A percentile compares a stretch with the other conserved stretches of the same genome.
These are phyloP conservation scores for Brachionus sp. DNA, from an alignment of 1,140 invertebrate genomes.

Conservation along the genomic window DNA sequence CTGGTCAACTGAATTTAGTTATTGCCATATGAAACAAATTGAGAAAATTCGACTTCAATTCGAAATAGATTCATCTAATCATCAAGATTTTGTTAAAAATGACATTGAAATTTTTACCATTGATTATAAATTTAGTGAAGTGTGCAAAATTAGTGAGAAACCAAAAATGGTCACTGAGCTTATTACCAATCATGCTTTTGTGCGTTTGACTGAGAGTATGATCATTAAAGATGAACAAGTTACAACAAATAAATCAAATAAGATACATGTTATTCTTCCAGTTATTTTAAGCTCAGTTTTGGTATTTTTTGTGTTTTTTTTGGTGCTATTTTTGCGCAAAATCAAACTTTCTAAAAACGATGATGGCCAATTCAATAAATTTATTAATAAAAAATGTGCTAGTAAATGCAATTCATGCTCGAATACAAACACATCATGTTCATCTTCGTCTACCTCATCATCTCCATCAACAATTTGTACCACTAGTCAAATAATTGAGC, in stretches of 20 bases:
- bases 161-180: background rate
- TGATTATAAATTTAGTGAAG: background rate
- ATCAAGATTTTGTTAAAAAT: background rate
- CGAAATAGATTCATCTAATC: background rate
- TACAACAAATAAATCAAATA: background rate
- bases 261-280: slow-evolving; percentile 6
- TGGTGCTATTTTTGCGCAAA: slow-evolving; percentile 1
- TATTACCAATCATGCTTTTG: background rate
- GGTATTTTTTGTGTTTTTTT: background rate
- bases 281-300: background rate
- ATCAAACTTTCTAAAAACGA: background rate
- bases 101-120: slow-evolving; percentile 20
- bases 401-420: slow-evolving; percentile 12
- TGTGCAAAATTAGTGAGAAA: background rate
- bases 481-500: slow-evolving; percentile 42
- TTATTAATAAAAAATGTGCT: slow-evolving; percentile 24
- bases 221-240: background rate
- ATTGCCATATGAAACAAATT: background rate
- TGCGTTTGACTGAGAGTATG: background rate
- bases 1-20: background rate
- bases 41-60: slow-evolving; percentile 25
- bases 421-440: slow-evolving; percentile 27
- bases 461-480: slow-evolving; percentile 39
- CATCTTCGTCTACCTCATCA: slow-evolving; percentile 14
- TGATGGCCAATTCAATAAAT: background rate